Conservation (phyloP, 2,797 vertebrate species). For the Heteromormyrus szaboi region DNA sequence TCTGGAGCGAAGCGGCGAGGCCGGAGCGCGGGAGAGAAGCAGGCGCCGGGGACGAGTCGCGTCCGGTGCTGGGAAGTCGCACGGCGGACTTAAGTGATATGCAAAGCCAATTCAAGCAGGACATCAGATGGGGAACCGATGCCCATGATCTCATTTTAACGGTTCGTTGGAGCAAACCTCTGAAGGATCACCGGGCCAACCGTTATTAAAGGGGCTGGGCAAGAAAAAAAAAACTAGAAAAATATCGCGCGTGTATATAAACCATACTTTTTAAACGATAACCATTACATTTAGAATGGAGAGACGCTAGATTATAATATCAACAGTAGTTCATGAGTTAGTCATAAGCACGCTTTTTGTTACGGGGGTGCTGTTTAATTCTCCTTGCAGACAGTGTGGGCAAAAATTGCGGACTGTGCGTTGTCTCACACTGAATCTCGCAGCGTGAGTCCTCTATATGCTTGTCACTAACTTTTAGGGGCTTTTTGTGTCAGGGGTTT, state of each 20-base stretch:
- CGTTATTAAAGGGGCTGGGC: neutral
- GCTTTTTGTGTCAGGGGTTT: constrained; percentile 54
- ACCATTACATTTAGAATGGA: neutral
- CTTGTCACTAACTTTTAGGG: constrained; percentile 62
- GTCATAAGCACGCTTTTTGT: constrained; percentile 5
- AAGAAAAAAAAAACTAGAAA: neutral
- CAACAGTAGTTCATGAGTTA: neutral
- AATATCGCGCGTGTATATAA: neutral
- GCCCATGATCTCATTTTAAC: constrained; percentile 12
- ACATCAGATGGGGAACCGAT: neutral
- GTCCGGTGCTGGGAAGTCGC: neutral
- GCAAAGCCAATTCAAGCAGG: neutral
- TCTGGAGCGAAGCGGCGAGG: neutral
- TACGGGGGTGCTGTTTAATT: constrained; percentile 1
- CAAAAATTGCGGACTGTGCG: constrained; percentile 13
- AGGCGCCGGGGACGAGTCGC: neutral
- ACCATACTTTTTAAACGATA: neutral
- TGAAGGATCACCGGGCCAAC: constrained; percentile 4
- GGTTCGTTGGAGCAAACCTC: constrained; percentile 1
- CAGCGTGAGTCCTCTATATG: constrained; percentile 54
- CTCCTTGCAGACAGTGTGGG: constrained; percentile 11
- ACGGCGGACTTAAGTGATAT: neutral
- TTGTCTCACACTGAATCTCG: constrained; percentile 38
- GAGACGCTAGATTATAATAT: constrained; percentile 8
- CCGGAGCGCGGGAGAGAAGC: neutral